Base-by-base conservation (phyloP, 2,113 vertebrate genomes). In the Phylloscopus whistleri region DNA sequence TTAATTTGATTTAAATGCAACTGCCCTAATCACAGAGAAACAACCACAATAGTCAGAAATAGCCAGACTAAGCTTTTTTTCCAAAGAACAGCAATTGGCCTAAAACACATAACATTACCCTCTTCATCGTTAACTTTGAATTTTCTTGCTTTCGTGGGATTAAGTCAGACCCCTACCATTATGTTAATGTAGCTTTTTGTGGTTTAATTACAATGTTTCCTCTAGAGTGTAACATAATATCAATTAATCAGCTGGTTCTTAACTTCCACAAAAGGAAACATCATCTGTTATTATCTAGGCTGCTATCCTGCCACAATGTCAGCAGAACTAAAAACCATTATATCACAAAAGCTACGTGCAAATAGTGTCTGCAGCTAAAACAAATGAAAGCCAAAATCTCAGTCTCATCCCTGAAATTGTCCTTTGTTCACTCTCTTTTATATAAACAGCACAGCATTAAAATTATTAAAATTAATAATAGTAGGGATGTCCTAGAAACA, bases 181-280 rank as follows among this genome's bases (percentile, higher is more conserved):
- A 94, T 67, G 94, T 94, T 95, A 95, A 94, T 75, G 62, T 76
- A 83, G 39, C 70, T 93, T 96, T 96, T 91, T 92, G 90, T 95
- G 84, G 64, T 87, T 97, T 97, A 97, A 97, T 95, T 96, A 89
- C 62, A 92, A 90, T 48, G 37, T 89, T 97, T 94, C 27, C 66
- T 83, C 92, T 91, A 55, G 85, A 93, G 96, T 49, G 44, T 70
- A 93, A 80, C 87, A 94, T 55, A 96, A 76, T 90, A 96, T 87
- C 89, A 96, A 96, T 90, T 96, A 95, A 96, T 97, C 96, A 95
- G 80, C 49, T 72, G 56, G 72, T 96, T 95, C 81, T 96, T 94
- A 88, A 76, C 80, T 90, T 92, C 94, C 90, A 82, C 84, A 95
- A 89, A 97, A 97, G 84, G 44, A 94, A 96, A 82, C 70, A 44